These are phyloP conservation scores for Drosophila chauvacae DNA, from an alignment of 1,140 invertebrate genomes.

Conservation along the genomic window DNA sequence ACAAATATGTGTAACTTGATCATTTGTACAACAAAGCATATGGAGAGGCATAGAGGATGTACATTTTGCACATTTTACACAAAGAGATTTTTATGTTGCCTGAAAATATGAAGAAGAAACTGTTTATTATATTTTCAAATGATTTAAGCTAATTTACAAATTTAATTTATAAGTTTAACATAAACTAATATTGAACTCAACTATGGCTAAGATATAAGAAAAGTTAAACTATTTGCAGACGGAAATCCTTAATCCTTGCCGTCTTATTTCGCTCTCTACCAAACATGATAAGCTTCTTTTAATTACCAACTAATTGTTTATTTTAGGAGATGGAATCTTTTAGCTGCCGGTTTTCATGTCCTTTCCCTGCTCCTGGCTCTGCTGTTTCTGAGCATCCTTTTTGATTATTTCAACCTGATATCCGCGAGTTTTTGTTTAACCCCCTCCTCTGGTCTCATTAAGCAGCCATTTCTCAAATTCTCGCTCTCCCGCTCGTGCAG, in stretches of 20 bases:
- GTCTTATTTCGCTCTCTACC: background rate
- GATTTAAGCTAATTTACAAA: background rate
- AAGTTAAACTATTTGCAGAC: background rate
- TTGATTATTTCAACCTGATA: slow-evolving; percentile 49
- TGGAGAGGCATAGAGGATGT: background rate
- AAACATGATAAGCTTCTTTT: slow-evolving; percentile 3
- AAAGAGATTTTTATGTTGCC: background rate
- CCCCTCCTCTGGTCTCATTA: slow-evolving; percentile 36
- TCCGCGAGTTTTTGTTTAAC: slow-evolving; percentile 7
- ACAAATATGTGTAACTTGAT: slow-evolving; percentile 33
- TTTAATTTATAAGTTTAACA: background rate
- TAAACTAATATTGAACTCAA: background rate
- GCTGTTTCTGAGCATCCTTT: background rate
- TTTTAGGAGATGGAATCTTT: slow-evolving; percentile 3
- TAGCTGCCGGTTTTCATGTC: slow-evolving; percentile 1
- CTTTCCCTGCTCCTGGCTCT: background rate
- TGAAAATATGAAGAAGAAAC: background rate
- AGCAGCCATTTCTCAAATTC: slow-evolving; percentile 61
- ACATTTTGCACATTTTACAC: background rate
- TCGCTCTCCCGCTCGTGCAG: background rate
- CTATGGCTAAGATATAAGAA: background rate
- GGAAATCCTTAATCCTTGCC: background rate
- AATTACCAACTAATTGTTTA: slow-evolving; percentile 38
- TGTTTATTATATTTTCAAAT: background rate
- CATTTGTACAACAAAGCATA: background rate